Conservation (phyloP, 2,888 invertebrate species). For the Sclerodermus sp. region DNA sequence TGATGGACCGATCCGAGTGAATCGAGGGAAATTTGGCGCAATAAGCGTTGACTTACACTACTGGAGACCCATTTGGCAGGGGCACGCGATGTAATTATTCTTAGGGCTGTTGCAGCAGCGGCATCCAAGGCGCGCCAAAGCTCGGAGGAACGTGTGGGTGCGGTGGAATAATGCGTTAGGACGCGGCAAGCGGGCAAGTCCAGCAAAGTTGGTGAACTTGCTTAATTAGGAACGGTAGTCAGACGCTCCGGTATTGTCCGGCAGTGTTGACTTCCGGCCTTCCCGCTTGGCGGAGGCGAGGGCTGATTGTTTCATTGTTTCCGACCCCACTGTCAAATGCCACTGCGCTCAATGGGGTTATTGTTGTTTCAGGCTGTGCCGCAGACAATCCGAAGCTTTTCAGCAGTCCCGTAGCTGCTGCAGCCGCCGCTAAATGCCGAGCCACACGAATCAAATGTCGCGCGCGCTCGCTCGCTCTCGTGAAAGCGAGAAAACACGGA, state of each 20-base stretch:
- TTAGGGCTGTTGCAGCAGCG: too few relatives aligned
- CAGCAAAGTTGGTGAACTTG: conserved; percentile 42
- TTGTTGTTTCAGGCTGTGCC: conserved; percentile 48
- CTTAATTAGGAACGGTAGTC: conserved; percentile 48
- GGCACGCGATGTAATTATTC: too few relatives aligned
- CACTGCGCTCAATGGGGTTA: conserved; percentile 47
- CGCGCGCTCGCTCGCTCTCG: too few relatives aligned
- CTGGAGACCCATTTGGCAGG: too few relatives aligned
- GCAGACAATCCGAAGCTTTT: conserved; percentile 39
- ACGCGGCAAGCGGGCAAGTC: conserved; percentile 26
- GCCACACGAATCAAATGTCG: too few relatives aligned
- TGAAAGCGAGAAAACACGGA: too few relatives aligned
- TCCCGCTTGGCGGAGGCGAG: conserved; percentile 28
- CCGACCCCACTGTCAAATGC: conserved; percentile 52
- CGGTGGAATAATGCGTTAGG: conserved; percentile 24
- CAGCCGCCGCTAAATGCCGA: too few relatives aligned
- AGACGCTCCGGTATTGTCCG: conserved; percentile 48
- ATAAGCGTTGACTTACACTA: too few relatives aligned
- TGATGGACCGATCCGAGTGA: too few relatives aligned
- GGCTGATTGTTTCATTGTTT: conserved; percentile 56
- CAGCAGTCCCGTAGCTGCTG: too few relatives aligned
- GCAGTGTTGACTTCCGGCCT: conserved; percentile 52
- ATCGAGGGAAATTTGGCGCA: too few relatives aligned
- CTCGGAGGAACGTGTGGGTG: too few relatives aligned
- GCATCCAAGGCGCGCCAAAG: background rate